These are phyloP conservation scores for Chamaetylas fuelleborni DNA, from an alignment of 2,113 vertebrate genomes.

Conservation along the genomic window DNA sequence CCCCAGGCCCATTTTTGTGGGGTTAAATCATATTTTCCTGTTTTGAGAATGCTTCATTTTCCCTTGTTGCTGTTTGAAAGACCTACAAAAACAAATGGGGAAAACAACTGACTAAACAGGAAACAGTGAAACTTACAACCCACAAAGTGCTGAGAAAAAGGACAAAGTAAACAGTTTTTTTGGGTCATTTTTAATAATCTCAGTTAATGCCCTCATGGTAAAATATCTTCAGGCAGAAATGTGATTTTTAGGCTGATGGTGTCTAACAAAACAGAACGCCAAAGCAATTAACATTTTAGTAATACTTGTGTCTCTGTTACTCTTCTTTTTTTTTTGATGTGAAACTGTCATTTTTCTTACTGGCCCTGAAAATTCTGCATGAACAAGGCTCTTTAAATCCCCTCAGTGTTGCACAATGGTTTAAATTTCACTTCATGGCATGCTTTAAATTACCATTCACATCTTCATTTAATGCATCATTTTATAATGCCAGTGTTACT, in stretches of 20 bases:
- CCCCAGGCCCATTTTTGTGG: conserved; percentile 59
- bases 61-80: conserved; percentile 53
- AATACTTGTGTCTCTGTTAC: conserved; percentile 14
- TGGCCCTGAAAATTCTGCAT: conserved; percentile 11
- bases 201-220: not conserved
- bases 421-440: conserved; percentile 70
- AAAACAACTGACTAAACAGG: conserved; percentile 70
- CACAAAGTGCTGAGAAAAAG: conserved; percentile 52
- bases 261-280: conserved; percentile 41
- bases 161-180: conserved; percentile 26
- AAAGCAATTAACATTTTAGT: conserved; percentile 56
- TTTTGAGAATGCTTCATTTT: conserved; percentile 55
- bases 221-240: conserved; percentile 19
- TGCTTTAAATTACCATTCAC: conserved; percentile 59
- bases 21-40: conserved; percentile 68
- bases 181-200: not conserved
- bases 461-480: conserved; percentile 68
- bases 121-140: conserved; percentile 46
- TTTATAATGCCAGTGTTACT: conserved; percentile 68
- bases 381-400: conserved; percentile 44
- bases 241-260: conserved; percentile 41
- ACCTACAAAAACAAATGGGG: conserved; percentile 53
- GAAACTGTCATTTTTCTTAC: conserved; percentile 63
- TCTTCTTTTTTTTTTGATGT: conserved; percentile 13
- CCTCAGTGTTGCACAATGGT: conserved; percentile 15